A percentile compares a stretch with the other conserved stretches of the same genome.
phyloP scores from a whole-genome alignment of 2,797 vertebrate genomes.

The Ceryle rudis region DNA sequence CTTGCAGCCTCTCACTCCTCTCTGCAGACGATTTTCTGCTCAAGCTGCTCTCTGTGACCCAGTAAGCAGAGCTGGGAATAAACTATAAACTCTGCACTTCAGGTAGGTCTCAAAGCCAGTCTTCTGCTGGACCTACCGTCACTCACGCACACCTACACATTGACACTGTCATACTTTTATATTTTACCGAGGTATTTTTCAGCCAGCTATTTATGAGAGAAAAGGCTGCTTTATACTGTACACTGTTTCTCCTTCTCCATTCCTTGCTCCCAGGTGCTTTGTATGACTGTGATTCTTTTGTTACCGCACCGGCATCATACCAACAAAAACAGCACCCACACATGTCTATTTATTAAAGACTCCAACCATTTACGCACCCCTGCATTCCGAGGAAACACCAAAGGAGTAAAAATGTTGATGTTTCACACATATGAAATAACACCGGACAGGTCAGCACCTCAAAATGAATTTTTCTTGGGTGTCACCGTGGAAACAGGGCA shows the following conservation, averaged over 20 bases:
- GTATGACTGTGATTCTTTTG: constrained; percentile 80
- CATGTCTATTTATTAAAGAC: constrained; percentile 70
- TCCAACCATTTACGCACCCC: constrained; percentile 60
- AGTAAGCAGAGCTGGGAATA: constrained; percentile 33
- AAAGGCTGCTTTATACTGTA: constrained; percentile 62
- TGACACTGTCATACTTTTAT: not conserved
- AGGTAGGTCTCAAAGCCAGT: constrained; percentile 40
- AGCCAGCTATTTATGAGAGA: constrained; percentile 72
- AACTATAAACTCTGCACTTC: constrained; percentile 38
- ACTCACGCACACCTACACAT: not conserved
- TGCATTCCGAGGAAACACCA: constrained; percentile 57
- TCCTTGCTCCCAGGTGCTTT: constrained; percentile 72
- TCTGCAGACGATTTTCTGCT: constrained; percentile 29
- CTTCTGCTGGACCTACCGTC: constrained; percentile 31
- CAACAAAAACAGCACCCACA: constrained; percentile 77
- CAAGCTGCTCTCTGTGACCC: not conserved
- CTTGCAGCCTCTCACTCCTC: not conserved
- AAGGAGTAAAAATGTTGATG: constrained; percentile 66
- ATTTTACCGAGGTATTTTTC: constrained; percentile 29
- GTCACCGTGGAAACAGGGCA: constrained; percentile 79
- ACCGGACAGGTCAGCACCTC: constrained; percentile 73
- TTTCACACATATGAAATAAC: constrained; percentile 77
- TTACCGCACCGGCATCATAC: constrained; percentile 71
- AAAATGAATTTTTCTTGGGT: constrained; percentile 71
- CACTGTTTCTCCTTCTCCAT: constrained; percentile 22